phyloP scores from a whole-genome alignment of 2,113 vertebrate species.

The Neodon shergylaensis region DNA sequence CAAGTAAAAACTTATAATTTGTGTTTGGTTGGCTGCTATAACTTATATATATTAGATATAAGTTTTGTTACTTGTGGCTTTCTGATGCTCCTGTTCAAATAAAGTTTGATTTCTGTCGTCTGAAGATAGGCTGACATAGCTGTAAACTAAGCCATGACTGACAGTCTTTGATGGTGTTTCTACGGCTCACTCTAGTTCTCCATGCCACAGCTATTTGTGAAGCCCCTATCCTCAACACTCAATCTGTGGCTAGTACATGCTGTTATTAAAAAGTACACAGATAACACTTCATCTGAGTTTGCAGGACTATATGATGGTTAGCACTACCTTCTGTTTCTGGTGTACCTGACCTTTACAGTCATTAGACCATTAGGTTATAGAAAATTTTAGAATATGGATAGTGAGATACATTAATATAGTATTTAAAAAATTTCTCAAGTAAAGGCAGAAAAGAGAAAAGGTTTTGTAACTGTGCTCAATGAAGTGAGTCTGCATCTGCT shows the following conservation, averaged over 20 bases:
- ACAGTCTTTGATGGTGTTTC: neutral
- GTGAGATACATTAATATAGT: neutral
- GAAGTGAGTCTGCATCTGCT: neutral
- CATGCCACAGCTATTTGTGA: neutral
- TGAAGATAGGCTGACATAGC: neutral
- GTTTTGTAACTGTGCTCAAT: constrained; percentile 27
- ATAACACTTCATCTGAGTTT: neutral
- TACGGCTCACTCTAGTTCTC: neutral
- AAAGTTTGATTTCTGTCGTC: constrained; percentile 38
- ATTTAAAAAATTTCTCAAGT: constrained; percentile 12
- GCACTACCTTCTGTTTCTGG: neutral
- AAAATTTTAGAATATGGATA: neutral
- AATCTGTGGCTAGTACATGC: neutral
- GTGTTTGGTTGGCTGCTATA: constrained; percentile 4
- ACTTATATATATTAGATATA: constrained; percentile 45
- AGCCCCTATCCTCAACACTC: neutral
- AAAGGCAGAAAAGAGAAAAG: neutral
- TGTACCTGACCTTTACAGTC: neutral
- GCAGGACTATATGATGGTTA: neutral
- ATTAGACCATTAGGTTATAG: neutral
- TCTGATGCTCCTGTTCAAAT: constrained; percentile 44
- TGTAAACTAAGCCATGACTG: neutral
- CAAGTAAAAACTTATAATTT: constrained; percentile 40
- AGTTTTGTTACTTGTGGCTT: constrained; percentile 57
- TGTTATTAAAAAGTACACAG: neutral